Conservation (phyloP, 2,888 invertebrate species). For the Tortrix viridana region DNA sequence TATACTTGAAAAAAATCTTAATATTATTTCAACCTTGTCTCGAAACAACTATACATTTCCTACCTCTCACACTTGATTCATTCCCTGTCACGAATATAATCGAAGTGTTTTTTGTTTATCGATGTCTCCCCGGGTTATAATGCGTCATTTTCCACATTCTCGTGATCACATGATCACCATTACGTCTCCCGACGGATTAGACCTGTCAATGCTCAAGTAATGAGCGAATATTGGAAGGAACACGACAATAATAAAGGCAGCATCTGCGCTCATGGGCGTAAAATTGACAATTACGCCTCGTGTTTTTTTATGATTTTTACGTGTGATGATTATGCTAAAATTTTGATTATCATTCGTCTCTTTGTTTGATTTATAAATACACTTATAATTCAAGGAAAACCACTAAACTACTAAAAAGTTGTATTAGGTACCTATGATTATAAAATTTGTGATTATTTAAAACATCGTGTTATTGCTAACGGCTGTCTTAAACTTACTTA, state of each 20-base stretch:
- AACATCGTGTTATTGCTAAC: slow-evolving; percentile 10
- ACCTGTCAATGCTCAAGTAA: slow-evolving; percentile 71
- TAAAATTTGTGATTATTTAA: slow-evolving; percentile 1
- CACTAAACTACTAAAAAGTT: no score
- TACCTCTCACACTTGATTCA: background rate
- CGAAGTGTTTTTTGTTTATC: slow-evolving; percentile 66
- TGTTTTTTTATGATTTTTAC: slow-evolving; percentile 24
- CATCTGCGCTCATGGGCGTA: slow-evolving; percentile 55
- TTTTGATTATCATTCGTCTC: no score
- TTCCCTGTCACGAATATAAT: slow-evolving; percentile 47
- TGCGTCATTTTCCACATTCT: slow-evolving; percentile 60
- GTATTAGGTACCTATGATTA: no score
- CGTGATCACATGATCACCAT: slow-evolving; percentile 78
- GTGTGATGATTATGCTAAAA: slow-evolving; percentile 12
- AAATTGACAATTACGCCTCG: slow-evolving; percentile 35
- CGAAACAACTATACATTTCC: background rate
- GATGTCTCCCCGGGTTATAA: slow-evolving; percentile 72
- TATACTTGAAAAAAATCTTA: background rate
- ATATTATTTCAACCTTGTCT: background rate
- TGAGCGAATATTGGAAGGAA: slow-evolving; percentile 81
- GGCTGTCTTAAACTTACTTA: slow-evolving; percentile 11
- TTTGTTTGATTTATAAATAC: no score
- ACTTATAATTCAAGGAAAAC: no score
- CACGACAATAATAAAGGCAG: slow-evolving; percentile 72
- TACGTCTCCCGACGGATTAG: slow-evolving; percentile 81